Percentiles rank a stretch among this genome's conserved stretches.
Evolutionary conservation across 2,113 vertebrate genomes (phyloP).

Genomic region (Solea senegalensis): DNA sequence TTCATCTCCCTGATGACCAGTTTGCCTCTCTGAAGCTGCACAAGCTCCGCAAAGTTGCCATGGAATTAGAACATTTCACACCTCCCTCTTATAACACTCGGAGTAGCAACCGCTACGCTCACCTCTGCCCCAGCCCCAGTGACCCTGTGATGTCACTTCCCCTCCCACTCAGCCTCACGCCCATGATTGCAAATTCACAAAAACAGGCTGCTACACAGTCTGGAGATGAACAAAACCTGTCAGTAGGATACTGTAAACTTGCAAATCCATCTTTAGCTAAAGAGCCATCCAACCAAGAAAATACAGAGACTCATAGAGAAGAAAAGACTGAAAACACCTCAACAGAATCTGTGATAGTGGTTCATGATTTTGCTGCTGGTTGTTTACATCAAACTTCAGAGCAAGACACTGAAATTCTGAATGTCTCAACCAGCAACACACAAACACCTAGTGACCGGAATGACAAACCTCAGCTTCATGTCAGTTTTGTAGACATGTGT

Average conservation of each 20-base stretch:
- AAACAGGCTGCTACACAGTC: neutral
- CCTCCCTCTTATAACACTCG: constrained; percentile 35
- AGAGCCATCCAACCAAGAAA: neutral
- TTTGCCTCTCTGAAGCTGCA: constrained; percentile 71
- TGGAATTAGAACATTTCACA: constrained; percentile 39
- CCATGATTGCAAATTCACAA: neutral
- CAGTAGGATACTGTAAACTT: neutral
- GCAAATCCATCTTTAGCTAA: neutral
- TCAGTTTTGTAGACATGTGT: neutral
- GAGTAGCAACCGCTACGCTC: neutral
- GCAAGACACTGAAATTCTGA: neutral
- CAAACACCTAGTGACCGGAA: neutral
- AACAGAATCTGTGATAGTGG: neutral
- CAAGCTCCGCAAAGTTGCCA: constrained; percentile 55
- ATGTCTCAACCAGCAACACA: neutral
- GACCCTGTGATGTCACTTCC: neutral
- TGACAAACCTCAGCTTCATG: neutral
- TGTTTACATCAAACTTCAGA: neutral
- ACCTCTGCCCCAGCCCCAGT: rapidly evolving
- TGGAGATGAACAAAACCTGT: rapidly evolving
- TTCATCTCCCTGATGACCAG: constrained; percentile 74
- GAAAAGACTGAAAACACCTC: constrained; percentile 7
- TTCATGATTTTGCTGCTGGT: neutral
- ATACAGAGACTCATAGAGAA: neutral
- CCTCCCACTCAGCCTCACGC: constrained; percentile 42